These are phyloP conservation scores for Gymnopithys bicolor DNA, from an alignment of 2,797 vertebrate species.

Conservation along the genomic window DNA sequence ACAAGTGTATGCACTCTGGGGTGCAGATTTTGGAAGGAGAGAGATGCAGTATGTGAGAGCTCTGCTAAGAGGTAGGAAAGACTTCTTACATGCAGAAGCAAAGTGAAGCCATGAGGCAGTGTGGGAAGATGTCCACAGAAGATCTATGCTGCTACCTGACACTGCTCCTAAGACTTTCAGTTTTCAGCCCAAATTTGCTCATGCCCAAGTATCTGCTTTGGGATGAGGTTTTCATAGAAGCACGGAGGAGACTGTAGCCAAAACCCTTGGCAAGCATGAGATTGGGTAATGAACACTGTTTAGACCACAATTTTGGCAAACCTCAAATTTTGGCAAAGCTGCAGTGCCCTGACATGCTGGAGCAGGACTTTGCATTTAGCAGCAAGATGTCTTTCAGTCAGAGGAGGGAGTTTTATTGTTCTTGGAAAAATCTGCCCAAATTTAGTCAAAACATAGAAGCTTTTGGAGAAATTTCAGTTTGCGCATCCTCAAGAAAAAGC, in stretches of 20 bases:
- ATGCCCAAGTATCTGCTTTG: background rate
- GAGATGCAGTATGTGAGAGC: rapidly evolving
- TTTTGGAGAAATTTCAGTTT: constrained; percentile 41
- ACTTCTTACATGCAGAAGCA: background rate
- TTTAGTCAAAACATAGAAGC: background rate
- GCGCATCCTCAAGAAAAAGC: background rate
- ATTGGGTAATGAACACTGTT: background rate
- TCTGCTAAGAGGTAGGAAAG: background rate
- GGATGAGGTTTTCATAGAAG: background rate
- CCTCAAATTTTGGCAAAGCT: background rate
- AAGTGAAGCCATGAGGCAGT: background rate
- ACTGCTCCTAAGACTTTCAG: background rate
- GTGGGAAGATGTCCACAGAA: background rate
- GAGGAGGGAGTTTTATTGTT: background rate
- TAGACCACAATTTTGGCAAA: constrained; percentile 26
- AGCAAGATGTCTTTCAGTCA: background rate
- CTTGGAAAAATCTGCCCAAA: constrained; percentile 24
- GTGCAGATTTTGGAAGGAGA: background rate
- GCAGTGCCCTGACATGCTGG: background rate
- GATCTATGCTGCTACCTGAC: background rate
- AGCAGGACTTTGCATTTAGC: background rate
- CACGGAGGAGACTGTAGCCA: background rate
- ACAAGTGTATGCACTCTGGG: background rate
- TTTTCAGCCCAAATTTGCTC: background rate
- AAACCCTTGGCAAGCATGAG: background rate